Conservation (phyloP, 1,140 invertebrate genomes). For the Drosophila orosa region DNA sequence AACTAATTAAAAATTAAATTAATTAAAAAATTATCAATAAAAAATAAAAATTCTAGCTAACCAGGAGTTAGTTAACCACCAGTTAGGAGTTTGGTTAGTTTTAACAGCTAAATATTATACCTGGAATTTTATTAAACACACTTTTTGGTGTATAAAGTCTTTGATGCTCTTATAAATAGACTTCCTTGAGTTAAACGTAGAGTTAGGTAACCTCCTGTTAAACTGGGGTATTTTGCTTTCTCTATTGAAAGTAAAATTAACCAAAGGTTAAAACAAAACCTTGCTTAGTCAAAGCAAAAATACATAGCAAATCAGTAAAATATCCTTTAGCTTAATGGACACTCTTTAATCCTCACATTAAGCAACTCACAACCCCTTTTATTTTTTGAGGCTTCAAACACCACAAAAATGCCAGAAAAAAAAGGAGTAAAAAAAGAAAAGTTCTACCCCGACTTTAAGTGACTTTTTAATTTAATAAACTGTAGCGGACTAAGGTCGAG, state of each 20-base stretch:
- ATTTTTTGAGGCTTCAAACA: neutral
- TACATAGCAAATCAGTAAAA: neutral
- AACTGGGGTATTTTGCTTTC: too few relatives aligned
- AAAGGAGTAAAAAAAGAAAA: neutral
- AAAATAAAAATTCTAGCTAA: neutral
- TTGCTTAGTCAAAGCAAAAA: neutral
- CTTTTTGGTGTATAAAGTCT: neutral
- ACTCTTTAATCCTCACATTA: constrained; percentile 5
- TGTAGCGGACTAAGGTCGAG: constrained; percentile 37
- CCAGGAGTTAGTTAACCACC: neutral
- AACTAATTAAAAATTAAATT: too few relatives aligned
- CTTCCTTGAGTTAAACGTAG: neutral
- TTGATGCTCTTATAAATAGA: neutral
- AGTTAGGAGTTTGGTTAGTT: neutral
- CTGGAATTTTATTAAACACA: too few relatives aligned
- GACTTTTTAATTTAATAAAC: constrained; percentile 70
- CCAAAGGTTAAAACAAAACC: neutral
- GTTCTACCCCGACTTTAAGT: constrained; percentile 31
- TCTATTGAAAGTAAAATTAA: neutral
- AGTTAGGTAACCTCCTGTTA: neutral
- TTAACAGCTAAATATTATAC: neutral
- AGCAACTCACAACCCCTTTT: constrained; percentile 1
- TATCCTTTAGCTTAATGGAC: neutral
- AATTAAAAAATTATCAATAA: too few relatives aligned
- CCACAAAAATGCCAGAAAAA: neutral